Conservation (phyloP, 2,797 vertebrate species). For the Tapera naevia region DNA sequence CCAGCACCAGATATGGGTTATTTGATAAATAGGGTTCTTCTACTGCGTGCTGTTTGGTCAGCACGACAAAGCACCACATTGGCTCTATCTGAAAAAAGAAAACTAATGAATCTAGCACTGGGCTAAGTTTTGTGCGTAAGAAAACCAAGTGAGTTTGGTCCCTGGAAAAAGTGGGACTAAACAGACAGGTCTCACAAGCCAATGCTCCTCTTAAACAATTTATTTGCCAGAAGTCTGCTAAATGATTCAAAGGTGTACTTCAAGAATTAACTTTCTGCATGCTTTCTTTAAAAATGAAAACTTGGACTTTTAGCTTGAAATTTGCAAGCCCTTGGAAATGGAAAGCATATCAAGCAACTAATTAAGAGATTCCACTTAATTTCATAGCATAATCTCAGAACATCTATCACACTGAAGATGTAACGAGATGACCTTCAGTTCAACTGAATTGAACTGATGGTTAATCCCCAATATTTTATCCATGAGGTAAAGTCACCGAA, state of each 20-base stretch:
- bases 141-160: background rate
- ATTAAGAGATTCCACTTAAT: background rate
- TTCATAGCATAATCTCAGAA: background rate
- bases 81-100: background rate
- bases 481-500: background rate
- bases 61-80: background rate
- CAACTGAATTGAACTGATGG: background rate
- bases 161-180: background rate
- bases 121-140: background rate
- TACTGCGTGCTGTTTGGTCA: background rate
- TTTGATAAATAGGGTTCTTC: background rate
- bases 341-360: background rate
- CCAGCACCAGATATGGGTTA: background rate
- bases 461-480: background rate
- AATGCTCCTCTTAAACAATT: background rate
- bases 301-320: background rate
- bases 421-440: background rate
- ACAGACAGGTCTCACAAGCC: background rate
- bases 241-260: background rate
- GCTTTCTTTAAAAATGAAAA: background rate
- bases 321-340: background rate
- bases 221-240: background rate
- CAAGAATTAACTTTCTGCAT: background rate
- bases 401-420: background rate
- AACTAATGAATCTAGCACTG: background rate